phyloP scores from a whole-genome alignment of 2,113 vertebrate species.

The Asarcornis scutulata region DNA sequence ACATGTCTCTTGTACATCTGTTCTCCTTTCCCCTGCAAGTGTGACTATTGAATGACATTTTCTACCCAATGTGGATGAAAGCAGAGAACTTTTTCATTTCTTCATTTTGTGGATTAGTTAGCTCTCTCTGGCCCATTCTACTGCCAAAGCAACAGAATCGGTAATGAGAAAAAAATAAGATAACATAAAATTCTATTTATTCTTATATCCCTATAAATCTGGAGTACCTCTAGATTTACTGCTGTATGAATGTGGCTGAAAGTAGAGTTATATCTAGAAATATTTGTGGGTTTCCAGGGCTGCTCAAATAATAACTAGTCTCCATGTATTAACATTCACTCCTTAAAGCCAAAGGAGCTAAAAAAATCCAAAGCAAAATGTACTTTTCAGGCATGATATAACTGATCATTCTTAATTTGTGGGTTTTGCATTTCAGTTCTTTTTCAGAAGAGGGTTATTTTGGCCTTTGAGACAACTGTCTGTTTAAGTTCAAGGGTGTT shows the following conservation, averaged over 20 bases:
- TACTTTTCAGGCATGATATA: neutral
- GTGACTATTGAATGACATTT: constrained; percentile 5
- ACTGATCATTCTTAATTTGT: neutral
- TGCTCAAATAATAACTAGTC: neutral
- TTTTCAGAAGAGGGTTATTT: neutral
- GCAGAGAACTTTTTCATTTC: neutral
- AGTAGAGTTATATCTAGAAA: constrained; percentile 23
- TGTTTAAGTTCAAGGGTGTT: constrained; percentile 60
- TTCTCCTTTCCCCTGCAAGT: neutral
- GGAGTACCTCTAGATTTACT: constrained; percentile 27
- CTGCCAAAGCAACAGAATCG: constrained; percentile 6
- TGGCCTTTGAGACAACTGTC: constrained; percentile 58
- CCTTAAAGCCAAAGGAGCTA: neutral
- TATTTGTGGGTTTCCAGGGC: neutral
- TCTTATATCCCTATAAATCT: neutral
- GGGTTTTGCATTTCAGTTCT: neutral
- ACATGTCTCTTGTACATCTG: constrained; percentile 43
- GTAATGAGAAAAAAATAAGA: neutral
- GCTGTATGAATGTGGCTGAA: neutral
- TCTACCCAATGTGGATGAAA: neutral
- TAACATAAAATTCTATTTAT: neutral
- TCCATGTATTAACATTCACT: neutral
- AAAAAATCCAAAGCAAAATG: neutral
- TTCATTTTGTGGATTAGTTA: constrained; percentile 4
- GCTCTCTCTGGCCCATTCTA: neutral